phyloP scores from a whole-genome alignment of 2,113 vertebrate species.

The Thomomys bottae region DNA sequence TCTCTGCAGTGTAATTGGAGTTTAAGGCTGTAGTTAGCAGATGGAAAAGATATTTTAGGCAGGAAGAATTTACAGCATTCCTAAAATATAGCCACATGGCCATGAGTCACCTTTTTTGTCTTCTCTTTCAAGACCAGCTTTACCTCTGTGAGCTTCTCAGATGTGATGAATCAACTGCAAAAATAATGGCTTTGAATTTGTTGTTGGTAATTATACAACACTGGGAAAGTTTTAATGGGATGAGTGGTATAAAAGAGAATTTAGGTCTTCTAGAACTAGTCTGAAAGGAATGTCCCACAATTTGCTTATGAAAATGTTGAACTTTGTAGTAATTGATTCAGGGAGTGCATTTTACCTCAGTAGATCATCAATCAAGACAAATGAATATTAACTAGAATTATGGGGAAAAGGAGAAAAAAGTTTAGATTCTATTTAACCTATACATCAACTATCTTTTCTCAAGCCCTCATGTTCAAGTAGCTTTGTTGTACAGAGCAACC shows the following conservation, averaged over 20 bases:
- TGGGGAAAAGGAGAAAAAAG: neutral
- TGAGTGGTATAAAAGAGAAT: constrained; percentile 13
- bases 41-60: constrained; percentile 76
- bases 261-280: neutral
- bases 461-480: neutral
- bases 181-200: constrained; percentile 27
- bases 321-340: neutral
- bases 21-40: constrained; percentile 72
- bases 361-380: neutral
- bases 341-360: neutral
- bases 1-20: constrained; percentile 55
- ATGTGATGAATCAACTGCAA: constrained; percentile 1
- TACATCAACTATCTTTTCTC: neutral
- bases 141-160: constrained; percentile 52
- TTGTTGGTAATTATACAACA: constrained; percentile 17
- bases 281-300: neutral
- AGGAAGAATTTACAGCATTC: constrained; percentile 66
- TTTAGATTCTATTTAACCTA: neutral
- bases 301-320: neutral
- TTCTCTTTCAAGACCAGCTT: constrained; percentile 63
- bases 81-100: constrained; percentile 72
- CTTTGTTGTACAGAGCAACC: constrained; percentile 1
- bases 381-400: neutral
- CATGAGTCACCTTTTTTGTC: constrained; percentile 73
- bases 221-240: constrained; percentile 15